Evolutionary conservation across 92 coral and sea anemone species (phyloP), one percentile per base, ranked within the genome.

Genomic region (Micromussa lordhowensis): DNA sequence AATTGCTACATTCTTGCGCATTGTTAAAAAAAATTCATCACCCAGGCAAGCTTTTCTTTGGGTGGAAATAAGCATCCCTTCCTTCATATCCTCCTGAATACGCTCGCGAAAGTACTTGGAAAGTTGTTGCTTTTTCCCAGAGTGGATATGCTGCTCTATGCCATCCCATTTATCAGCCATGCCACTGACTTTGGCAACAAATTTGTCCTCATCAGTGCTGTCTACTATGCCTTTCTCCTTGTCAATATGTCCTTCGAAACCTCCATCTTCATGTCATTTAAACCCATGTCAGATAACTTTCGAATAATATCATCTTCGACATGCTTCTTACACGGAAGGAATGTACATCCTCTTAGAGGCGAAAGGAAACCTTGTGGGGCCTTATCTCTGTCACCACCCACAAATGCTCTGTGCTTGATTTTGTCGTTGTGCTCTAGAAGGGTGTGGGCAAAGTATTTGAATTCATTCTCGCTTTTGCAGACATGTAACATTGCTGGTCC

Each of bases 401-500:
- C 87, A 86, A 68, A 90, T 18, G 49, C 64, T 24, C 68, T 49
- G 12, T 57, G 58, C 68, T 91, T 77, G 28, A 91, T 64, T 5
- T 49, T 38, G 32, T 63, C 26, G 58, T 92, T 81, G 22, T 70
- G 76, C 71, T 92, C 94, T 28, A 92, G 74, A 18, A 92, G 91
- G 7, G 93, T 93, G 68, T 93, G 80, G 13, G 66, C 78, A 57
- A 93, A 93, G 85, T 89, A 86, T 24, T 77, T 66, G 63, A 77
- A 91, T 55, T 87, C 91, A 40, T 82, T 91, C 82, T 87, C 77
- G 29, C 72, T 82, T 79, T 81, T 74, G 21, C 78, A 48, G 18
- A 84, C 82, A 74, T 91, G 93, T 54, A 91, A 68, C 91, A 87
- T 87, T 61, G 87, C 91, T 40, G 93, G 91, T 16, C 91, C 91